Evolutionary conservation across 2,888 invertebrate species (phyloP), one percentile per base, ranked within the genome.

Genomic region (Physocephala rufipes): DNA sequence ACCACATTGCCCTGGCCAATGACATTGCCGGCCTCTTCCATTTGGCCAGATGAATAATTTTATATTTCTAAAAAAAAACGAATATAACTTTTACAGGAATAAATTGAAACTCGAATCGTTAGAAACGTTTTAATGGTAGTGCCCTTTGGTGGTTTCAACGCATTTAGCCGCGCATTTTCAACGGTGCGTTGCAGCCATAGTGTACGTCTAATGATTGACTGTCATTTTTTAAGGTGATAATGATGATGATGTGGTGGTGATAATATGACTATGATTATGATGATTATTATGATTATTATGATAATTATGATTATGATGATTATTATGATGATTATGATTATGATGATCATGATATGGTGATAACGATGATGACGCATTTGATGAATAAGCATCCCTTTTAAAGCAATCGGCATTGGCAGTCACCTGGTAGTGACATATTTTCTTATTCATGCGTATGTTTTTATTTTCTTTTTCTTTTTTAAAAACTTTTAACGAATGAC

Each of bases 241-340:
- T n/a, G n/a, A n/a, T n/a, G n/a, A n/a, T n/a, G n/a, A n/a, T n/a
- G n/a, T n/a, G n/a, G n/a, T n/a, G n/a, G n/a, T n/a, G n/a, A n/a
- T n/a, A n/a, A n/a, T n/a, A n/a, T n/a, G n/a, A n/a, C n/a, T n/a
- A n/a, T n/a, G n/a, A n/a, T n/a, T n/a, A n/a, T n/a, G n/a, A n/a
- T n/a, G n/a, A n/a, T n/a, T n/a, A n/a, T n/a, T n/a, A n/a, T n/a
- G n/a, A n/a, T n/a, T n/a, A n/a, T n/a, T n/a, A n/a, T n/a, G n/a
- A n/a, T n/a, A n/a, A n/a, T n/a, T n/a, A n/a, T 63, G 63, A 63
- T 47, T 63, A 45, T 47, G 47, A 45, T 47, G 47, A 63, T 13
- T 63, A n/a, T n/a, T n/a, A n/a, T n/a, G n/a, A n/a, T n/a, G n/a
- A n/a, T n/a, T n/a, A n/a, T n/a, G n/a, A n/a, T n/a, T n/a, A n/a